Evolutionary conservation across 2,113 vertebrate genomes (phyloP), one percentile per base, ranked within the genome.

Genomic region (Vidua chalybeata): DNA sequence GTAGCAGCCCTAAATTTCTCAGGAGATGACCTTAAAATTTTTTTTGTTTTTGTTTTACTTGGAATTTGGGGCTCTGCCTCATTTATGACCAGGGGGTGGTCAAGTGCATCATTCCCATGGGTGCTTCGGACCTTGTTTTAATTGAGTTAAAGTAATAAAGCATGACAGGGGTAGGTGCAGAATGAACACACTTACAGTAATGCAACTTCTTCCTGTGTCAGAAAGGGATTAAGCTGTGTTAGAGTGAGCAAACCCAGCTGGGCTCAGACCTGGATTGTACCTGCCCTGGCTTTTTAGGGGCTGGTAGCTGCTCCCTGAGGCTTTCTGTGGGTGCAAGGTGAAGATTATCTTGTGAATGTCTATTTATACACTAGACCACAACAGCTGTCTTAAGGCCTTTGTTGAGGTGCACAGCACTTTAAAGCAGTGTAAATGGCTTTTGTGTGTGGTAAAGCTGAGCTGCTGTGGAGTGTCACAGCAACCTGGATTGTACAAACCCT

Each of bases 221-320:
- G 84, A 43, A 28, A 1, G 77, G 67, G 55, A 51, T 67, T 80
- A 79, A 71, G 3, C 39, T 0, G 1, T 58, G 9, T 41, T 20
- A 46, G 41, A n/a, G 20, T 61, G 45, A 77, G 73, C n/a, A 37
- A 71, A 35, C 66, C 39, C 41, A 31, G 43, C 49, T 9, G 24
- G 2, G 2, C 71, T 93, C 3, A 1, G 51, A 26, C 48, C 41
- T 46, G 3, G 45, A 2, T 35, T 5, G 1, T 48, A 19, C 45
- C 58, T 74, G 28, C 48, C 35, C 13, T 0, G 7, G 28, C 21
- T 64, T 51, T 21, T 48, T 9, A 7, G 35, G 41, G 48, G 3
- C 31, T 4, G 9, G 5, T 39, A 48, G 58, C 59, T 81, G 76
- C 7, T 19, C 76, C 81, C 37, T 33, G 55, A 69, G 66, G 46